phyloP scores from a whole-genome alignment of 2,888 invertebrate species.

The Lysandra bellargus region DNA sequence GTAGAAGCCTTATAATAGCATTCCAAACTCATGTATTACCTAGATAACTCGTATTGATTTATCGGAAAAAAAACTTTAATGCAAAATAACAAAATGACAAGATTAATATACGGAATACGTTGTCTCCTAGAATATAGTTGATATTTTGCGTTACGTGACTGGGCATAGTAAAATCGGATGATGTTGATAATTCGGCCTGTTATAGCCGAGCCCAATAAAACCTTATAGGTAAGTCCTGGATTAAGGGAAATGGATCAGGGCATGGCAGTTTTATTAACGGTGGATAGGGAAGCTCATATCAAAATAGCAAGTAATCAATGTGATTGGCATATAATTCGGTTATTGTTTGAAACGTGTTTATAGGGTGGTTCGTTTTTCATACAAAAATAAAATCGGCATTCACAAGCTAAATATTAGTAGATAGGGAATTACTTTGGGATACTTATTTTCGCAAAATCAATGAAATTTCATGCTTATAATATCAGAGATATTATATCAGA shows the following conservation, averaged over 20 bases:
- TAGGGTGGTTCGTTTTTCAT: no score
- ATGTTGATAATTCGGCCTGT: slow-evolving; percentile 80
- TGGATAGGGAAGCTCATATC: slow-evolving; percentile 1
- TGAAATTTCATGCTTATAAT: no score
- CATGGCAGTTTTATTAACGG: slow-evolving; percentile 62
- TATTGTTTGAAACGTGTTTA: neutral
- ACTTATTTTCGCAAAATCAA: no score
- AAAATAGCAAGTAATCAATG: slow-evolving; percentile 43
- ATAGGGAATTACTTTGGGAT: no score
- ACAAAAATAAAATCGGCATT: no score
- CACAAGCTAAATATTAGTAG: no score
- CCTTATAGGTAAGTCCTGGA: slow-evolving; percentile 80
- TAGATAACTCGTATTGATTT: no score
- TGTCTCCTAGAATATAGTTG: slow-evolving; percentile 64
- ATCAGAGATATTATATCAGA: no score
- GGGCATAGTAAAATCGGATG: slow-evolving; percentile 80
- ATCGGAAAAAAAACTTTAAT: no score
- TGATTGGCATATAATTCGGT: neutral
- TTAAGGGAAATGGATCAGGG: slow-evolving; percentile 78
- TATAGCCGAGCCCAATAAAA: slow-evolving; percentile 80
- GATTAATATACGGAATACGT: slow-evolving; percentile 43
- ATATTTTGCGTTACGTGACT: slow-evolving; percentile 79
- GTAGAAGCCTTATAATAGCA: no score
- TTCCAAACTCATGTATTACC: no score
- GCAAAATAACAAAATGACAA: neutral